Evolutionary conservation across 2,797 vertebrate species (phyloP), one percentile per base, ranked within the genome.

Genomic region (Silurus aristotelis): DNA sequence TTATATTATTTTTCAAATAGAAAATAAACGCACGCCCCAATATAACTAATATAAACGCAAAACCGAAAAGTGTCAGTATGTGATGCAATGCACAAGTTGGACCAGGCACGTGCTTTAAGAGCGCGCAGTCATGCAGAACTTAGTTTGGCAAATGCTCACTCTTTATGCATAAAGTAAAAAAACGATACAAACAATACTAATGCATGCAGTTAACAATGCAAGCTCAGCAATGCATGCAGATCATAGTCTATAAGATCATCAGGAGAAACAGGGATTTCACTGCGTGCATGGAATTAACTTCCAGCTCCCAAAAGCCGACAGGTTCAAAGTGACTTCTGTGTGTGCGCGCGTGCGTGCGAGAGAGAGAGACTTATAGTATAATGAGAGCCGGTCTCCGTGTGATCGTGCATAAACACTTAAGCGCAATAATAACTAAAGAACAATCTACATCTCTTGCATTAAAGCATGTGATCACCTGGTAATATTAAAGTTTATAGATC

Each of bases 401-500:
- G 55, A 61, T 6, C n/a, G 38, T 48, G 61, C 14, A 81, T 19
- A 27, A 48, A 48, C 10, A 19, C 68, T 82, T 14, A 82, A 67
- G 19, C 46, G 55, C 56, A 83, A 63, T 63, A 60, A 58, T 19
- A 70, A 75, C 13, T 56, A 27, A 82, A 58, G 17, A 55, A 56
- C 55, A 82, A 22, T 80, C 58, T 8, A 0, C 46, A 80, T 85
- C 46, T 86, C 80, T 77, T 46, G 79, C 87, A 82, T 81, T 61
- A 78, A 85, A 87, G 27, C 31, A 63, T 13, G 61, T 19, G 0
- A 73, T 73, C 83, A 83, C 75, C 58, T 80, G 83, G 46, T 73
- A 63, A 52, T 86, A 71, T 84, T 63, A 77, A 25, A 81, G 88
- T 85, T 85, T 25, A 22, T 10, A 75, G 46, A 77, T 80, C 71